phyloP scores from a whole-genome alignment of 2,888 invertebrate genomes.

The Meandrusa payeni region DNA sequence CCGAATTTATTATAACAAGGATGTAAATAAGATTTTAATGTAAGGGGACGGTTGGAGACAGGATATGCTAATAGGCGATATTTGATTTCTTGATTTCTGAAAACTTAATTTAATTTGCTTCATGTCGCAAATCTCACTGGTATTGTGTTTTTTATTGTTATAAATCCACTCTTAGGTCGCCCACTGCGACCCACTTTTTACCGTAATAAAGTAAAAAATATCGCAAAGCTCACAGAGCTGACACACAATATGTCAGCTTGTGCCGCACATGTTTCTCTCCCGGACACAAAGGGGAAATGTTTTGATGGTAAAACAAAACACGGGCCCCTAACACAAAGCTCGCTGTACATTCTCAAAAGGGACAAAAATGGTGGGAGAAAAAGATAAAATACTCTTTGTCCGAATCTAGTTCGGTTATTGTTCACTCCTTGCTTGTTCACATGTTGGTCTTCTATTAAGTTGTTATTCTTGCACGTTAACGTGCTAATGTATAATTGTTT shows the following conservation, averaged over 20 bases:
- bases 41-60: no score
- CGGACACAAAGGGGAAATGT: conserved; percentile 18
- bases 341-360: conserved; percentile 1
- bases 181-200: conserved; percentile 4
- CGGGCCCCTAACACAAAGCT: conserved; percentile 11
- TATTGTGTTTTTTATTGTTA: no score
- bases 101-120: no score
- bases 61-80: no score
- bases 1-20: no score
- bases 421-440: conserved; percentile 1
- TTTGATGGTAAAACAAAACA: conserved; percentile 15
- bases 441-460: no score
- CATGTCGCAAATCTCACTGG: no score
- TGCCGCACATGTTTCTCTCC: conserved; percentile 17
- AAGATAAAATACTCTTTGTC: conserved; percentile 16
- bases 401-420: background rate
- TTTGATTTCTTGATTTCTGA: no score
- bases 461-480: no score
- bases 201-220: conserved; percentile 5
- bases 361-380: background rate
- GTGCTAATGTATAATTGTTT: no score
- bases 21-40: no score
- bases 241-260: conserved; percentile 6
- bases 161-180: no score
- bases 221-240: background rate